phyloP scores from a whole-genome alignment of 2,888 invertebrate genomes.

The Mongoloraphidia duomilia region DNA sequence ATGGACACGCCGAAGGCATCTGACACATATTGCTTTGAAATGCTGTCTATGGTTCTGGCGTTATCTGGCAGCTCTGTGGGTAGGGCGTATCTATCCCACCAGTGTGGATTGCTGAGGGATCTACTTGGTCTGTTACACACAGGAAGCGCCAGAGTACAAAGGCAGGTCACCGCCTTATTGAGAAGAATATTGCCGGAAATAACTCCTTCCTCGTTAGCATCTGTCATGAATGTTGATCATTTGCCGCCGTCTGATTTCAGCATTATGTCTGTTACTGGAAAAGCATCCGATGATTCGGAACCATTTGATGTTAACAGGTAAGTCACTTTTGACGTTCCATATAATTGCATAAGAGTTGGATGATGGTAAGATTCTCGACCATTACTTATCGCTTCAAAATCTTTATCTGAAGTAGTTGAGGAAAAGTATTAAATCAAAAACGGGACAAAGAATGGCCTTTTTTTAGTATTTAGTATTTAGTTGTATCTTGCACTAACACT shows the following conservation, averaged over 20 bases:
- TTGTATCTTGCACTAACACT: too few species aligned
- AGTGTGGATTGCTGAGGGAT: slow-evolving; percentile 71
- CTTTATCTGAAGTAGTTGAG: too few species aligned
- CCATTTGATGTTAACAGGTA: slow-evolving; percentile 38
- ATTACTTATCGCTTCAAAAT: too few species aligned
- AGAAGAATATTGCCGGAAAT: slow-evolving; percentile 83
- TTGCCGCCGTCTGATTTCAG: slow-evolving; percentile 65
- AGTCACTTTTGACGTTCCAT: not conserved
- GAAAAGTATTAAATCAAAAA: too few species aligned
- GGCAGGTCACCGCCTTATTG: slow-evolving; percentile 79
- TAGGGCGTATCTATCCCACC: slow-evolving; percentile 77
- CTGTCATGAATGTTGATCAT: slow-evolving; percentile 53
- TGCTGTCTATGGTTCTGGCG: slow-evolving; percentile 89
- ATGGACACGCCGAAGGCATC: slow-evolving; percentile 36
- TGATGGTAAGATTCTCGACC: too few species aligned
- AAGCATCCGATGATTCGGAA: slow-evolving; percentile 27
- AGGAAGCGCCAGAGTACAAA: slow-evolving; percentile 85
- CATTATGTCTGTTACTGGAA: slow-evolving; percentile 45
- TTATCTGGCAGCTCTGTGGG: slow-evolving; percentile 87
- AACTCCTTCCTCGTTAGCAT: slow-evolving; percentile 67
- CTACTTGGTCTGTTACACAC: slow-evolving; percentile 78
- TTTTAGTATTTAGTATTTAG: too few species aligned
- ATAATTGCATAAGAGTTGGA: too few species aligned
- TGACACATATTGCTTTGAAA: slow-evolving; percentile 96
- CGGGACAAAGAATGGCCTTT: too few species aligned